Evolutionary conservation across 2,888 invertebrate genomes (phyloP), one percentile per base, ranked within the genome.

Genomic region (Amorpha juglandis): DNA sequence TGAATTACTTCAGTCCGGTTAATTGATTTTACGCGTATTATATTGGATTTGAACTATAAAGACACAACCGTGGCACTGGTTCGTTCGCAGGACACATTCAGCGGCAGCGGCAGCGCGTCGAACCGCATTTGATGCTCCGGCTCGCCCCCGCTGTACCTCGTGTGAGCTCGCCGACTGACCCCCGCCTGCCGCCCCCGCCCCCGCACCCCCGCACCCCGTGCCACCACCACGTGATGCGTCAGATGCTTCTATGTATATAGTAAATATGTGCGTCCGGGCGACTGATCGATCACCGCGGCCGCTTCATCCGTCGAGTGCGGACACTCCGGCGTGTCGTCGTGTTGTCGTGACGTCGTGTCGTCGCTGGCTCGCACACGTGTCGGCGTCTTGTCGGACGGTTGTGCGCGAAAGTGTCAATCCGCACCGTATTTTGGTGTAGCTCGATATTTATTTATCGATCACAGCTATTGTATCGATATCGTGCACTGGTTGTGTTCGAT

Each of bases 71-170:
- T 3, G 38, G 1, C 4, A n/a, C 2, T 50, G 35, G 16, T 58
- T 58, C 19, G 58, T 64, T 82, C 77, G 27, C 87, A 92, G 92
- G 92, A 93, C 78, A 80, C 89, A 75, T 89, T 89, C 80, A 75
- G 86, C 68, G 87, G 87, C 80, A 75, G 86, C 68, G 87, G 87
- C 69, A 82, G 82, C 76, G 84, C 86, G 75, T 78, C 88, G 73
- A 87, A 83, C 79, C 90, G 91, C 81, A 92, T 93, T 90, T 93
- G 93, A 93, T 92, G 87, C 78, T 79, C 75, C 78, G 75, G 82
- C 75, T 64, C 63, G 69, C 69, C 71, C 77, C 69, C 76, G 76
- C 69, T 69, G 74, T 69, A 78, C 80, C n/a, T n/a, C n/a, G n/a
- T n/a, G n/a, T 80, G 82, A 82, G 77, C 78, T 68, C 71, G 74